Evolutionary conservation across 2,797 vertebrate genomes (phyloP), one percentile per base, ranked within the genome.

Genomic region (Odontamblyopus rebecca): DNA sequence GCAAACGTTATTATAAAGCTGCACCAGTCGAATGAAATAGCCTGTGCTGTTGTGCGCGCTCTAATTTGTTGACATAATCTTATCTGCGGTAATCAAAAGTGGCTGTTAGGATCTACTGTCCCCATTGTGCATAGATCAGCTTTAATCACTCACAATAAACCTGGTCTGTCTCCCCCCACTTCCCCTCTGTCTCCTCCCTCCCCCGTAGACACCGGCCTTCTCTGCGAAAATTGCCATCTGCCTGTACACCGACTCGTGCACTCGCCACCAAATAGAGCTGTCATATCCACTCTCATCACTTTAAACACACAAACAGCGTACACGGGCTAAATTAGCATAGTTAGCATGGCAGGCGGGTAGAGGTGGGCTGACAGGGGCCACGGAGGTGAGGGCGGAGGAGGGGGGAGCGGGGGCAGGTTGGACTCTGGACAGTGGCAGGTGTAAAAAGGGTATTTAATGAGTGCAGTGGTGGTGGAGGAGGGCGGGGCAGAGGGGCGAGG

Each of bases 371-470:
- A 84, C 60, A 70, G 82, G 69, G 69, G 78, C 68, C 71, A 68
- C 72, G 83, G 61, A 23, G 76, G 56, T 69, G 64, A 76, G 69
- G 82, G 54, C 19, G 51, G 26, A 26, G 48, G 4, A 1, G 32
- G 35, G 57, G 16, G 18, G 70, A 23, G 23, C 23, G 73, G 53
- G 60, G 71, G 59, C 75, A 69, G 59, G 26, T 77, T 80, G 8
- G 18, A 38, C 67, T 67, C 66, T 71, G 77, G 81, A 70, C 41
- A 56, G 70, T 85, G 86, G 85, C 83, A 87, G 86, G 82, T 83
- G 73, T 74, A 78, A 84, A 81, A 75, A 76, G 75, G 61, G 26
- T 65, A 35, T 78, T 75, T 87, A 87, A 89, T 88, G 81, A 87
- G 76, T 29, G 62, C 6, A 6, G 35, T 65, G 41, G 59, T 18